Base-by-base conservation (phyloP, 1,140 invertebrate species). In the Neelides sp. region DNA sequence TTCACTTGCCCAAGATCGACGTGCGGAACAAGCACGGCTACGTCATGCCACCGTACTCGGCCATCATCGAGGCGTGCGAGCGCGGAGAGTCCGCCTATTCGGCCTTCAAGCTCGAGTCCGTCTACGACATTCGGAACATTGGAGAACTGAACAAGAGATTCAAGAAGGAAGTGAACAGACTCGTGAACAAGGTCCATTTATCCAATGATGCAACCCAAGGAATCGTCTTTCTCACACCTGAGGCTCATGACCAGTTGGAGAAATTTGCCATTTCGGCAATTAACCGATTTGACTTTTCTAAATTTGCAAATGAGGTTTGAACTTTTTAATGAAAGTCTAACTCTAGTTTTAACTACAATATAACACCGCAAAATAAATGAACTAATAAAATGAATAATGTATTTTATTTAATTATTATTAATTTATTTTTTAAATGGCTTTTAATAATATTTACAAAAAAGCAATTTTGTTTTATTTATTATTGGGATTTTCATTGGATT, bases 181-280 rank as follows among this genome's bases (percentile, higher is more conserved):
- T 58, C 12, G 50, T 53, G 2, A 46, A 50, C 12, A 19, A 52
- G 45, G 50, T 58, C 19, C 23, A 17, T 36, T 28, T 58, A 12
- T 41, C 52, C 3, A 23, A 45, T 20, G 57, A 55, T 30, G 41
- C 53, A 15, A 58, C 57, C n/a, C 34, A 46, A 36, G 37, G 42
- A 13, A 58, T 58, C 17, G 39, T 48, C 17, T 58, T 58, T 30
- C 24, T 58, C 3, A 54, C 45, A 36, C 49, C 44, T 1, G 52
- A 58, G 8, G 51, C 49, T 12, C 52, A 55, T 24, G 20, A 52
- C n/a, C 52, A 54, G 24, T 32, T 58, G 27, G 41, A 35, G 10
- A 17, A 50, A 0, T 58, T 58, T 48, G 43, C 57, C 27, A 37
- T 24, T 8, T 48, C 43, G 5, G 44, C 37, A 41, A 58, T 58